Evolutionary conservation across 92 coral and sea anemone genomes (phyloP).

Genomic region (Palythoa heliodiscus): DNA sequence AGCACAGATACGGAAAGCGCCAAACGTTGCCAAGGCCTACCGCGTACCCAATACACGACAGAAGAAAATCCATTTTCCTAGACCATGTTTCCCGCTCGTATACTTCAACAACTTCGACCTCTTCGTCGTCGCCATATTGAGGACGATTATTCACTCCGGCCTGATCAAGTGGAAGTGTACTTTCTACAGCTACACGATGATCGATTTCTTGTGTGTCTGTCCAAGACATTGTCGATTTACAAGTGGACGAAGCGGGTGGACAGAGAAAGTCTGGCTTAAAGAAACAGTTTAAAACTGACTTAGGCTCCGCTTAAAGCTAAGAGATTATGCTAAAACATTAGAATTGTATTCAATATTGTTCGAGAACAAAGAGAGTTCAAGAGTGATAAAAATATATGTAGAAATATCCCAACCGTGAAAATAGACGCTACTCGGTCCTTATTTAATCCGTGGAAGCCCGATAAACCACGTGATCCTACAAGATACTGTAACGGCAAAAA

Average conservation of each 20-base stretch:
- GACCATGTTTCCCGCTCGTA: constrained; percentile 47
- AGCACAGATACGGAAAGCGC: constrained; percentile 37
- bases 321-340: background rate
- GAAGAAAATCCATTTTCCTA: constrained; percentile 25
- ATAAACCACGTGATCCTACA: background rate
- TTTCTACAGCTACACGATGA: constrained; percentile 25
- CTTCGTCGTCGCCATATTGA: background rate
- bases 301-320: background rate
- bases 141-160: background rate
- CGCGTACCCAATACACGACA: constrained; percentile 36
- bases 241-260: background rate
- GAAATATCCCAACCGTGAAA: constrained; percentile 1
- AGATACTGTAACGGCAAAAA: too few relatives aligned
- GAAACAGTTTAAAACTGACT: background rate
- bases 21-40: constrained; percentile 39
- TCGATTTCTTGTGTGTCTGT: constrained; percentile 10
- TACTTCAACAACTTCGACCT: background rate
- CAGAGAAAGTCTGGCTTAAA: too few relatives aligned
- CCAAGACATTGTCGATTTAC: constrained; percentile 29
- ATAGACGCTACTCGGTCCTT: background rate
- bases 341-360: background rate
- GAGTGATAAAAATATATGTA: background rate
- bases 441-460: background rate
- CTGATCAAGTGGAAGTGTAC: constrained; percentile 22
- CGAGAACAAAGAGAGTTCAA: background rate